Conservation (phyloP, 2,113 vertebrate genomes). For the Odobenus rosmarus region DNA sequence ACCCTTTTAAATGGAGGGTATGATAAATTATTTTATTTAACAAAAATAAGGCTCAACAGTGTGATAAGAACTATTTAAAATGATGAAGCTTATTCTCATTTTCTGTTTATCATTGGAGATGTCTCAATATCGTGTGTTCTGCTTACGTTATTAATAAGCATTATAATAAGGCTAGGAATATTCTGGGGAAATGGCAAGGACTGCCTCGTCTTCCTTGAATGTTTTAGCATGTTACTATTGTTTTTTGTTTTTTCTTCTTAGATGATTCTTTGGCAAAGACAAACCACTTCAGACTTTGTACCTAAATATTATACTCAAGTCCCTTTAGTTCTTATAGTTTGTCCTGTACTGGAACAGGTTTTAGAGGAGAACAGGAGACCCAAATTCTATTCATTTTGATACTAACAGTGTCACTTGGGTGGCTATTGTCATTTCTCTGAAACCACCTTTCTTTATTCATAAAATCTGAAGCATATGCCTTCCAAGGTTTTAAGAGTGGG, state of each 20-base stretch:
- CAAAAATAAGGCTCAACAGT: not conserved
- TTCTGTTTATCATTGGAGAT: not conserved
- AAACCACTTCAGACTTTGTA: not conserved
- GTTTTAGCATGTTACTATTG: not conserved
- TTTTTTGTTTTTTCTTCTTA: slow-evolving; percentile 12
- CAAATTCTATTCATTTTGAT: not conserved
- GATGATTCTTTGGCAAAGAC: not conserved
- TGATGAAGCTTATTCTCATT: not conserved
- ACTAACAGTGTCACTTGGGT: not conserved
- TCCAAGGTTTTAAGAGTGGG: not conserved
- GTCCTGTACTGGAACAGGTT: not conserved
- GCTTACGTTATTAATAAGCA: not conserved
- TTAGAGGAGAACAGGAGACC: not conserved
- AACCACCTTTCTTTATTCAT: not conserved
- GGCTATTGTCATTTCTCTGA: not conserved
- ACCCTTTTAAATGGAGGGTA: not conserved
- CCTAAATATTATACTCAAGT: not conserved
- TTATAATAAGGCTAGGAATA: not conserved
- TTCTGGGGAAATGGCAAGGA: not conserved
- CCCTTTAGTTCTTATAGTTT: not conserved
- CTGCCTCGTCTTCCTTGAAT: not conserved
- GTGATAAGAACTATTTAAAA: not conserved
- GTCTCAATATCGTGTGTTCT: not conserved
- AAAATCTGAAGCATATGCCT: not conserved
- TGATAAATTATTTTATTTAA: slow-evolving; percentile 5